Evolutionary conservation across 92 coral and sea anemone genomes (phyloP), one percentile per base, ranked within the genome.

Genomic region (Actinernus sp.): DNA sequence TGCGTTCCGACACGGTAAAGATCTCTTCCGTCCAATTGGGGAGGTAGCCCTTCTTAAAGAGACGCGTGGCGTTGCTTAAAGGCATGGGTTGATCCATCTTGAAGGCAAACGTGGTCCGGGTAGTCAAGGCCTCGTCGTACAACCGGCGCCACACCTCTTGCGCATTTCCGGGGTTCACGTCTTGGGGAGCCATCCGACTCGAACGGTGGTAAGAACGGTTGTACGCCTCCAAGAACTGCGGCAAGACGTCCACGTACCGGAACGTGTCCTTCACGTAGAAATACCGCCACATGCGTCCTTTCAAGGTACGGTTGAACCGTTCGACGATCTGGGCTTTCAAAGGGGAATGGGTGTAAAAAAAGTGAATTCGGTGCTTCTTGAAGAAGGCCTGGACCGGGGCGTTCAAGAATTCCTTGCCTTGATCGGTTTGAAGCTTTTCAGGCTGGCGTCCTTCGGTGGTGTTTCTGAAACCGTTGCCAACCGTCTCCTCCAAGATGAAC

Each of bases 221-320:
- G 33, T 69, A 69, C 4, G 45, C 71, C 0, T 38, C 4, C 22
- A 84, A 85, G 47, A 84, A 10, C 0, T 16, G 52, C 0, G 39
- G 82, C 0, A 79, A 20, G 1, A 48, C 59, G 26, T 79, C 83
- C 36, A 65, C 24, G 39, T 58, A 78, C 2, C 28, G 26, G 0
- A 34, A 12, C 0, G 69, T 65, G 13, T 66, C 61, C 6, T 43
- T 26, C 1, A 77, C 75, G 7, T 81, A 64, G 44, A 78, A 78
- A 43, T 85, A 85, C 3, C 68, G 73, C 25, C 71, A 84, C 58
- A 76, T 33, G 1, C 74, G 62, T n/a, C n/a, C n/a, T n/a, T n/a
- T n/a, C n/a, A n/a, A n/a, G n/a, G n/a, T n/a, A n/a, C n/a, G n/a
- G n/a, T n/a, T n/a, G n/a, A n/a, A n/a, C n/a, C n/a, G n/a, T n/a